phyloP scores from a whole-genome alignment of 2,797 vertebrate genomes.

The Anisognathus igniventris region DNA sequence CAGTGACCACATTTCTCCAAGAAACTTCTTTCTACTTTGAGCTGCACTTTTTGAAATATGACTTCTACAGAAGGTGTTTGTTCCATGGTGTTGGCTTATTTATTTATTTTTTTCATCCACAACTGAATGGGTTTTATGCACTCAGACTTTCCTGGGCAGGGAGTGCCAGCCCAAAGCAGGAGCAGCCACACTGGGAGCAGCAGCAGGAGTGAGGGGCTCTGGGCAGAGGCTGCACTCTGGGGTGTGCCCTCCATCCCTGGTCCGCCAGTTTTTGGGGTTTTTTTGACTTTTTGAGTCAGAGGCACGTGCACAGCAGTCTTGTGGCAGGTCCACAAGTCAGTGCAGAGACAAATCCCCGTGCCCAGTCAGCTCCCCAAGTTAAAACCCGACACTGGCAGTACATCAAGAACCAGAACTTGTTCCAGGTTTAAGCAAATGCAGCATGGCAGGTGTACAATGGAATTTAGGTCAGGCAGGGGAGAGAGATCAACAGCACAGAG shows the following conservation, averaged over 20 bases:
- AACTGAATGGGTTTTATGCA: fast-evolving
- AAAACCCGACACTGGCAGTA: conserved; percentile 20
- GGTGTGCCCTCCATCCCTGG: background rate
- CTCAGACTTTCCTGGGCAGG: background rate
- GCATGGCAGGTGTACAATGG: conserved; percentile 36
- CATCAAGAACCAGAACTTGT: conserved; percentile 30
- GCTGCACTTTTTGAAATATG: background rate
- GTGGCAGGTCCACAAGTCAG: background rate
- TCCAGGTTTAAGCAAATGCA: conserved; percentile 12
- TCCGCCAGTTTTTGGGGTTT: background rate
- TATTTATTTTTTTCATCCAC: background rate
- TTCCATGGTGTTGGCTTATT: background rate
- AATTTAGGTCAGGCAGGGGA: conserved; percentile 40
- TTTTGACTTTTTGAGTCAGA: background rate
- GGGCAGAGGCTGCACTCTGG: background rate
- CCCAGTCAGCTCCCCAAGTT: background rate
- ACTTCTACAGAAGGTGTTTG: background rate
- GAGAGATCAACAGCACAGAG: background rate
- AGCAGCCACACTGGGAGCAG: background rate
- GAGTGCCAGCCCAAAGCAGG: background rate
- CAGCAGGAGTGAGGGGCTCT: background rate
- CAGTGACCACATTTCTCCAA: background rate
- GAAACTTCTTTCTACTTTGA: background rate
- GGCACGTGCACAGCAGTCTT: background rate
- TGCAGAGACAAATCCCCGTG: background rate